phyloP scores from a whole-genome alignment of 2,797 vertebrate species.

The Paratrypauchen microcephalus region DNA sequence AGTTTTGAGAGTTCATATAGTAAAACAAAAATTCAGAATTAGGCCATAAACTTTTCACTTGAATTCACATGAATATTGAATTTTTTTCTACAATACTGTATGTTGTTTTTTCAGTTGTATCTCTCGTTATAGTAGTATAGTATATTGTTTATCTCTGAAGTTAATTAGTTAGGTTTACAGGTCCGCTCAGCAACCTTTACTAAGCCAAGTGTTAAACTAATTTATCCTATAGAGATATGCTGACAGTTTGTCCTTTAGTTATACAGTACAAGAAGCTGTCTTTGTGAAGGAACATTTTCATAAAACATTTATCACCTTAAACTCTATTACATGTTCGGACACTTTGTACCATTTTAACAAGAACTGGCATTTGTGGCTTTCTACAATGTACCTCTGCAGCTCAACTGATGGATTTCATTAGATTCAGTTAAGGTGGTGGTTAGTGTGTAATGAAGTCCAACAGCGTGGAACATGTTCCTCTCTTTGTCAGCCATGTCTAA shows the following conservation, averaged over 20 bases:
- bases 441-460: constrained; percentile 41
- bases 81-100: no score
- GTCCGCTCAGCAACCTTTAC: background rate
- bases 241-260: background rate
- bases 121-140: background rate
- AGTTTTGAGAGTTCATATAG: background rate
- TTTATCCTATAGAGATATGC: background rate
- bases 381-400: background rate
- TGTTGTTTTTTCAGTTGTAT: background rate
- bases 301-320: background rate
- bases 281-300: background rate
- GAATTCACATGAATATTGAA: no score
- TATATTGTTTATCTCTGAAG: background rate
- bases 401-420: constrained; percentile 23
- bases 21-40: background rate
- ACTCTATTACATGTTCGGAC: background rate
- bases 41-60: no score
- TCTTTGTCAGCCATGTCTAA: constrained; percentile 63
- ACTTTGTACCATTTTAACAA: constrained; percentile 16
- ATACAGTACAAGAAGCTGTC: background rate
- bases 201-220: background rate
- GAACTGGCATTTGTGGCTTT: constrained; percentile 7
- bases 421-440: constrained; percentile 26
- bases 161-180: background rate
- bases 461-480: constrained; percentile 44